Evolutionary conservation across 1,140 invertebrate species (phyloP).

Genomic region (Drosophila orosa): DNA sequence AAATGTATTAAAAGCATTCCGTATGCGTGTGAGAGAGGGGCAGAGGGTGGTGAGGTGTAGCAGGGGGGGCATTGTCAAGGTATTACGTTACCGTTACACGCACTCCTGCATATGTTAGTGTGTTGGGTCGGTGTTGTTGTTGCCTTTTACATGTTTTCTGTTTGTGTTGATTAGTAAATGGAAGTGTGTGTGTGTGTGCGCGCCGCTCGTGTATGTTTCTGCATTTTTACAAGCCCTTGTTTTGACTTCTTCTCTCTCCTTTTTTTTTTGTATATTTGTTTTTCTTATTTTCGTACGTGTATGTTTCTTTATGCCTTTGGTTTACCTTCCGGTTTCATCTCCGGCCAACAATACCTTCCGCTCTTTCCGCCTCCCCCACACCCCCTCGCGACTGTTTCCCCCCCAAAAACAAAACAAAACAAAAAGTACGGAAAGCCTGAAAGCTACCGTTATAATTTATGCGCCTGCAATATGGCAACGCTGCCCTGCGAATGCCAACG

Average conservation of each 20-base stretch:
- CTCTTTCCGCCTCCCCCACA: conserved; percentile 19
- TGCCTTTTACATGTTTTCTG: conserved; percentile 58
- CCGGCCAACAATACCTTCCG: conserved; percentile 69
- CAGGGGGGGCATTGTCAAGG: conserved; percentile 49
- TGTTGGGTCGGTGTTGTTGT: conserved; percentile 47
- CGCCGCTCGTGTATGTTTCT: conserved; percentile 20
- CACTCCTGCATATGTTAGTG: conserved; percentile 36
- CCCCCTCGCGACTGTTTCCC: not conserved
- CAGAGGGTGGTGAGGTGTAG: not conserved
- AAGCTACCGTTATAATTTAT: conserved; percentile 75
- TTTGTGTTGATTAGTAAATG: conserved; percentile 80
- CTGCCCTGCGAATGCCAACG: conserved; percentile 38
- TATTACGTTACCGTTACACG: conserved; percentile 59
- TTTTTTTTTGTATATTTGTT: conserved; percentile 56
- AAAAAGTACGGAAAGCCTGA: conserved; percentile 31
- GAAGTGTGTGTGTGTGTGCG: conserved; percentile 31
- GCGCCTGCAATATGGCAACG: conserved; percentile 79
- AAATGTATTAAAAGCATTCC: conserved; percentile 82
- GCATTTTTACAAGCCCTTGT: conserved; percentile 48
- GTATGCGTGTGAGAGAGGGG: conserved; percentile 41
- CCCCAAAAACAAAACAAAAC: conserved; percentile 31
- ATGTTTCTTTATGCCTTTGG: conserved; percentile 61
- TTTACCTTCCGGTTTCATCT: conserved; percentile 80
- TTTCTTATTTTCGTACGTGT: conserved; percentile 12
- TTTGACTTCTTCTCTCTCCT: conserved; percentile 30